These are phyloP conservation scores for Anoplius nigerrimus DNA, from an alignment of 2,888 invertebrate species.

Conservation along the genomic window DNA sequence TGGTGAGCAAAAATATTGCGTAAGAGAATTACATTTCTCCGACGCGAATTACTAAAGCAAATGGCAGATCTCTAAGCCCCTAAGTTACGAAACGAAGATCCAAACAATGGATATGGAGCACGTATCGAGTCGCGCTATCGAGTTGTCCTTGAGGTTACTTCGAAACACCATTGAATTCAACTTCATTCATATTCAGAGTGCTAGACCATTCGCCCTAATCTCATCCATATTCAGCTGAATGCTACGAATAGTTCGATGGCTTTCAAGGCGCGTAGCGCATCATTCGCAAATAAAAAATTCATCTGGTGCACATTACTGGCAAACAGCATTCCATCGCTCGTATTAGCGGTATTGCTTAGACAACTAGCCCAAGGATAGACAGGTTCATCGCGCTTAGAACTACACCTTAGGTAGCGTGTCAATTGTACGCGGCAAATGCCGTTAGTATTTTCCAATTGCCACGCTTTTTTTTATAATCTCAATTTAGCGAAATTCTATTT, in stretches of 20 bases:
- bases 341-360: conserved; percentile 12
- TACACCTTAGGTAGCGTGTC: too few relatives aligned
- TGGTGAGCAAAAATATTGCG: conserved; percentile 43
- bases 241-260: conserved; percentile 26
- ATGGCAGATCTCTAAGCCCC: too few relatives aligned
- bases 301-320: conserved; percentile 43
- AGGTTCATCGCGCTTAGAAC: conserved; percentile 26
- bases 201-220: conserved; percentile 1
- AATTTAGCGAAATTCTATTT: background rate
- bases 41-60: background rate
- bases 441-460: too few relatives aligned
- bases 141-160: conserved; percentile 3
- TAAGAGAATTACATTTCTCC: background rate
- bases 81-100: background rate
- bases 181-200: conserved; percentile 27
- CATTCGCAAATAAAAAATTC: conserved; percentile 14
- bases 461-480: background rate
- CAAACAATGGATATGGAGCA: background rate
- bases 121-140: background rate
- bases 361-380: conserved; percentile 62
- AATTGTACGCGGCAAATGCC: too few relatives aligned
- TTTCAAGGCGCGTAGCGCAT: conserved; percentile 16
- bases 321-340: conserved; percentile 41
- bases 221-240: conserved; percentile 52
- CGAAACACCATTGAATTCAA: background rate